Base-by-base conservation (phyloP, 2,113 vertebrate genomes). In the Aspiorhynchus laticeps region DNA sequence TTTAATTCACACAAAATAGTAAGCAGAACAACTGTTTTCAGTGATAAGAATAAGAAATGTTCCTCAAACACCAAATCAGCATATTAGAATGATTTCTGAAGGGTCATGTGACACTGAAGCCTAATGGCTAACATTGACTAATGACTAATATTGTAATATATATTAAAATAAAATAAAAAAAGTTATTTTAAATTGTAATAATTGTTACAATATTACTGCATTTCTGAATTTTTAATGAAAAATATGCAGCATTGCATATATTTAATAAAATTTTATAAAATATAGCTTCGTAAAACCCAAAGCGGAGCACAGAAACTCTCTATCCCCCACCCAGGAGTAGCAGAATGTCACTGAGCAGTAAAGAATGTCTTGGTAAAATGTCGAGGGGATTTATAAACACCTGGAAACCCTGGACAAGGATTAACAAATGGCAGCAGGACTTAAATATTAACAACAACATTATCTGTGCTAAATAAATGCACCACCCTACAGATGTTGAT, bases 331-430 rank as follows among this genome's bases (percentile, higher is more conserved):
- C 48, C 91, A 87, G 88, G 87, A 43, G 43, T 85, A 92, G 53
- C 46, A 90, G 90, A 95, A 94, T 93, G 93, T 94, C 94, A 93
- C 92, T 86, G 90, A 76, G 87, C 91, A 89, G 90, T 89, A 91
- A 91, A 93, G 91, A 93, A 93, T 87, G 91, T 93, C 92, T 91
- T 9, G 88, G 67, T 90, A 92, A 93, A 95, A 95, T 93, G 93
- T 94, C 91, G 88, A 88, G 89, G 83, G 93, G 94, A 94, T 95
- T 95, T 94, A 93, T 92, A 91, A 91, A 90, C 95, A 95, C 92
- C 93, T 94, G 93, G 91, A 91, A 90, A 87, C 86, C 87, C 86
- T 81, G 90, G 88, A 91, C 88, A 83, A 90, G 90, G 91, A 89
- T 93, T 93, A 90, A 88, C 88, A 94, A 93, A 93, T 85, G 89